These are phyloP conservation scores for Netelia virgata DNA, from an alignment of 2,888 invertebrate genomes.

Conservation along the genomic window DNA sequence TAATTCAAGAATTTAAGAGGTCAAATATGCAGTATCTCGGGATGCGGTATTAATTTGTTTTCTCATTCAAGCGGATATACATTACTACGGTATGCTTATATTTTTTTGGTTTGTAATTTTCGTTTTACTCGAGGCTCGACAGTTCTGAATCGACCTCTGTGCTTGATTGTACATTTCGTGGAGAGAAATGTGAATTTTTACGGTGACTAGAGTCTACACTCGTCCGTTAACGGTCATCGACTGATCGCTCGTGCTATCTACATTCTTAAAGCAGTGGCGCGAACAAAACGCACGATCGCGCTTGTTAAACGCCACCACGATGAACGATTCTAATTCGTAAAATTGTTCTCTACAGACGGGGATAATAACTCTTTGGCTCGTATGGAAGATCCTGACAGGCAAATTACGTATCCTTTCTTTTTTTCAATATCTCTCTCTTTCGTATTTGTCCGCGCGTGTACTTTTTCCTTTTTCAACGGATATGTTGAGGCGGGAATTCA, in stretches of 20 bases:
- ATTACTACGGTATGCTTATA: constrained; percentile 40
- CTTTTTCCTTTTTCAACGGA: constrained; percentile 28
- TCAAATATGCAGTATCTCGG: constrained; percentile 66
- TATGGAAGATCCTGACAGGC: background rate
- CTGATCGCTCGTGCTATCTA: constrained; percentile 55
- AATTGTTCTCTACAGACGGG: constrained; percentile 23
- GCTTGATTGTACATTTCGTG: constrained; percentile 47
- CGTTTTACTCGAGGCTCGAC: constrained; percentile 37
- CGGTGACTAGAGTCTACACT: constrained; percentile 79
- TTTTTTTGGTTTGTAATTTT: constrained; percentile 60
- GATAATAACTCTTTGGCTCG: constrained; percentile 41
- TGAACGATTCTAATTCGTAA: constrained; percentile 30
- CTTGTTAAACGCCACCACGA: constrained; percentile 28
- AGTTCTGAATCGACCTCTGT: constrained; percentile 52
- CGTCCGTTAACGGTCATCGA: constrained; percentile 70
- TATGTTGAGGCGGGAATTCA: constrained; percentile 63
- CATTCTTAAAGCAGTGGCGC: constrained; percentile 58
- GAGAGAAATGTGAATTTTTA: constrained; percentile 53
- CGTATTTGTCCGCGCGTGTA: constrained; percentile 30
- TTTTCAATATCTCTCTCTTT: constrained; percentile 6
- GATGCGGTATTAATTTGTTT: constrained; percentile 53
- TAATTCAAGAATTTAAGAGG: background rate
- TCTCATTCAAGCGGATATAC: constrained; percentile 59
- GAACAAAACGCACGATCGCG: background rate
- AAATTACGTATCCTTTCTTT: constrained; percentile 23